These are phyloP conservation scores for Drosophila limbata DNA, from an alignment of 2,888 invertebrate species.

Conservation along the genomic window DNA sequence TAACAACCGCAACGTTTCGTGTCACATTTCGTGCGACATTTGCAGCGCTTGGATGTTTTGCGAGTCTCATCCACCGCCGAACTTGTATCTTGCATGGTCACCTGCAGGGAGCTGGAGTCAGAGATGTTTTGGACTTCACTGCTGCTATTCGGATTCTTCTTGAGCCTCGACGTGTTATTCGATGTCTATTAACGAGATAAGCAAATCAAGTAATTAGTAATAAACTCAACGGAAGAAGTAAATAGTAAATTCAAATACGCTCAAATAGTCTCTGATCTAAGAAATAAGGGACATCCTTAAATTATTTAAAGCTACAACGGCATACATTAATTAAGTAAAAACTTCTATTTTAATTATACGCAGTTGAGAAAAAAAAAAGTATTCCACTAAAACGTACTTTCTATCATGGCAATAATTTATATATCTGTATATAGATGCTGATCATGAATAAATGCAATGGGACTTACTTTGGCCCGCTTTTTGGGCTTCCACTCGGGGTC, in stretches of 20 bases:
- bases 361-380: too few relatives aligned
- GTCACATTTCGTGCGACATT: constrained; percentile 68
- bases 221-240: not conserved
- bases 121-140: not conserved
- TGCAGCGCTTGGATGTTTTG: constrained; percentile 43
- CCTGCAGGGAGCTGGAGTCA: not conserved
- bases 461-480: constrained; percentile 27
- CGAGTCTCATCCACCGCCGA: constrained; percentile 12
- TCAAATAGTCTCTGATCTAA: not conserved
- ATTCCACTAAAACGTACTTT: too few relatives aligned
- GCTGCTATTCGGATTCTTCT: constrained; percentile 10
- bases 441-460: not conserved
- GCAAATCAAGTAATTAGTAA: not conserved
- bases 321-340: too few relatives aligned
- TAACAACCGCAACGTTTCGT: constrained; percentile 74
- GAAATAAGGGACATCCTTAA: too few relatives aligned
- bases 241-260: not conserved
- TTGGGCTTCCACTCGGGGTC: constrained; percentile 57
- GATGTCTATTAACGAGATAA: constrained; percentile 5
- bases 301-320: too few relatives aligned
- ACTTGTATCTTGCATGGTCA: not conserved
- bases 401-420: too few relatives aligned
- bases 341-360: too few relatives aligned
- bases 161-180: not conserved
- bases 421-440: too few relatives aligned